Percentiles rank a stretch among this genome's conserved stretches.
Conservation (phyloP, 2,797 vertebrate species). For the Lagorchestes hirsutus region DNA sequence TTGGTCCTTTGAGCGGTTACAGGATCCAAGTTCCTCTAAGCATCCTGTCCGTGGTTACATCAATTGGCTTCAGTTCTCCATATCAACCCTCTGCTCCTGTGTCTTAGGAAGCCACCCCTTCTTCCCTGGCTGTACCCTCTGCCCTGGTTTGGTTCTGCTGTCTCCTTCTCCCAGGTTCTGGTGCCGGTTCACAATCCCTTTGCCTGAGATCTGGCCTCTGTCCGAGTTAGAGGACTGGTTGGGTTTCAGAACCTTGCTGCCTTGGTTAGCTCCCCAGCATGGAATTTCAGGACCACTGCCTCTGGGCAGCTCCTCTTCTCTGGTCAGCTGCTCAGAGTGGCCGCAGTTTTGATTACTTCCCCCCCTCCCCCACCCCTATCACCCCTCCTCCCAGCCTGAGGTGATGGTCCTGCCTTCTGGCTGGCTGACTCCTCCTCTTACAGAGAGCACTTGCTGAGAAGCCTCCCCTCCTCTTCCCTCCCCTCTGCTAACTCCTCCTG, state of each 20-base stretch:
- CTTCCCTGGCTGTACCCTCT: neutral
- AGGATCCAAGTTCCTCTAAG: slow-evolving; percentile 35
- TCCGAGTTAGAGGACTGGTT: neutral
- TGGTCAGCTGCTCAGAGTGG: slow-evolving; percentile 39
- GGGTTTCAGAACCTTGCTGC: slow-evolving; percentile 44
- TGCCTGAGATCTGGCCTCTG: neutral
- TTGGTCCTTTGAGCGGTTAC: slow-evolving; percentile 54
- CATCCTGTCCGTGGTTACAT: slow-evolving; percentile 14
- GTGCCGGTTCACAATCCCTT: neutral
- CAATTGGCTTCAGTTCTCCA: slow-evolving; percentile 62
- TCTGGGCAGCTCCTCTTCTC: slow-evolving; percentile 77
- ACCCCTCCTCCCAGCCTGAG: slow-evolving; percentile 63
- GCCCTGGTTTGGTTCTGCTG: slow-evolving; percentile 19
- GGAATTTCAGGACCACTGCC: slow-evolving; percentile 77
- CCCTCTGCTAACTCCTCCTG: slow-evolving; percentile 20
- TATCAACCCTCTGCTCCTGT: slow-evolving; percentile 27
- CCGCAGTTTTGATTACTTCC: slow-evolving; percentile 75
- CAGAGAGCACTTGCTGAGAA: slow-evolving; percentile 81
- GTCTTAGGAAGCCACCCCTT: slow-evolving; percentile 22
- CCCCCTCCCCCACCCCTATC: slow-evolving; percentile 24
- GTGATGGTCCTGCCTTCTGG: slow-evolving; percentile 13
- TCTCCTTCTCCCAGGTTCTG: slow-evolving; percentile 41
- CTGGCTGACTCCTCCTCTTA: slow-evolving; percentile 79
- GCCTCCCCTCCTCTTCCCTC: slow-evolving; percentile 63
- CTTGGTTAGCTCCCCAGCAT: slow-evolving; percentile 31